Evolutionary conservation across 2,888 invertebrate species (phyloP).

Genomic region (Agrotis puta): DNA sequence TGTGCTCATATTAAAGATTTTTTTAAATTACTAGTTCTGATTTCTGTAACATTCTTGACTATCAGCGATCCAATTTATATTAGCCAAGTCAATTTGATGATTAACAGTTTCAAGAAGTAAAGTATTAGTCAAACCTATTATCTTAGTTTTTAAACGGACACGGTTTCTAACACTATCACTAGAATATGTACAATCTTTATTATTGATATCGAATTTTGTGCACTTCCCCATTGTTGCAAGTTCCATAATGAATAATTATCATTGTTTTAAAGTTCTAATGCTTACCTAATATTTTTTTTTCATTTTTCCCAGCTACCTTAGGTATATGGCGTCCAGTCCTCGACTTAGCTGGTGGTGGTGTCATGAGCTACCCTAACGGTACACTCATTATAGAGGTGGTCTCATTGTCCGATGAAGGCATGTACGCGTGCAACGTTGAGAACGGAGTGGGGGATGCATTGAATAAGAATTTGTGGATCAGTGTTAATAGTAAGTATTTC

Average conservation of each 20-base stretch:
- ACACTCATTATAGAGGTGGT: slow-evolving; percentile 88
- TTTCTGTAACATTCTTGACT: not conserved
- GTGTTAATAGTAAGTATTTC: slow-evolving; percentile 86
- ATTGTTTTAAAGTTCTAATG: no score
- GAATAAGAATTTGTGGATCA: slow-evolving; percentile 87
- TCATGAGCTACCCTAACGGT: slow-evolving; percentile 87
- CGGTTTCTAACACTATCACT: no score
- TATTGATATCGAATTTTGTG: no score
- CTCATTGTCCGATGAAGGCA: slow-evolving; percentile 85
- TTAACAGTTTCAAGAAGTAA: not conserved
- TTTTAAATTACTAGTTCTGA: not conserved
- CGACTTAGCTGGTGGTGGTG: slow-evolving; percentile 87
- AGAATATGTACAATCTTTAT: no score
- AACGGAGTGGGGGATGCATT: slow-evolving; percentile 87
- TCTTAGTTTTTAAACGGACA: no score
- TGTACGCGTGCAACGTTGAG: slow-evolving; percentile 88
- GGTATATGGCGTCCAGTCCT: slow-evolving; percentile 89
- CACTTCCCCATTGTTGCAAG: no score
- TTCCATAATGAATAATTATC: no score
- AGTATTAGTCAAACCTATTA: no score
- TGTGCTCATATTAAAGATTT: not conserved
- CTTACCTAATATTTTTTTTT: not conserved
- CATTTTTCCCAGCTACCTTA: slow-evolving; percentile 80
- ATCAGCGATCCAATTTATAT: not conserved
- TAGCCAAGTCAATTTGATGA: not conserved